Percentiles rank a stretch among this genome's conserved stretches.
Conservation (phyloP, 1,140 invertebrate species). For the Sinonovacula constricta region DNA sequence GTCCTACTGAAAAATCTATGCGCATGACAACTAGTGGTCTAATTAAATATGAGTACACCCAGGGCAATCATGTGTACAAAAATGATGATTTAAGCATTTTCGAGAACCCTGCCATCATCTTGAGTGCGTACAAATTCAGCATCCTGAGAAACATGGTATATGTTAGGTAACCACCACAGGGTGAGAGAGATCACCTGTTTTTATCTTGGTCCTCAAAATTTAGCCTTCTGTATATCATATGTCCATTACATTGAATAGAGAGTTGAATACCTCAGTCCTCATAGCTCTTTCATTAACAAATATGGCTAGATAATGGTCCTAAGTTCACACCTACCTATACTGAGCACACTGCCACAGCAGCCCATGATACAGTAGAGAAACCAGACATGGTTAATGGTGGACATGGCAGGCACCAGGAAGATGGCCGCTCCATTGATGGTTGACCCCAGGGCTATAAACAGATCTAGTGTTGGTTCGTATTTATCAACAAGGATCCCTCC, state of each 20-base stretch:
- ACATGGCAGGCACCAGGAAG: conserved; percentile 6
- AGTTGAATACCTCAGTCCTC: not conserved
- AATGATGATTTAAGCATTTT: no score
- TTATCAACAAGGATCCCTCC: conserved; percentile 36
- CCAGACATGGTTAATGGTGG: conserved; percentile 31
- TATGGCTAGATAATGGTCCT: not conserved
- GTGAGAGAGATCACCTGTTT: no score
- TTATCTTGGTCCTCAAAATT: not conserved
- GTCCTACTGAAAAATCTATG: no score
- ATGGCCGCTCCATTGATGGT: conserved; percentile 10
- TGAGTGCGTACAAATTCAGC: no score
- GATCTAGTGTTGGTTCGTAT: conserved; percentile 17
- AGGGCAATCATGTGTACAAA: no score
- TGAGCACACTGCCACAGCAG: not conserved
- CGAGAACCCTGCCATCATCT: no score
- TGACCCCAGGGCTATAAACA: conserved; percentile 17
- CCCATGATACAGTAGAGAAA: conserved; percentile 33
- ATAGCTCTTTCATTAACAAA: not conserved
- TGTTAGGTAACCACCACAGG: no score
- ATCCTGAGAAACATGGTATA: no score
- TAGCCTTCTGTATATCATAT: not conserved
- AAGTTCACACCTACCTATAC: conserved; percentile 33
- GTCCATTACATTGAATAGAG: not conserved
- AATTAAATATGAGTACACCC: no score
- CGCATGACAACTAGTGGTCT: no score